phyloP scores from a whole-genome alignment of 2,113 vertebrate species.

The Zingel zingel region DNA sequence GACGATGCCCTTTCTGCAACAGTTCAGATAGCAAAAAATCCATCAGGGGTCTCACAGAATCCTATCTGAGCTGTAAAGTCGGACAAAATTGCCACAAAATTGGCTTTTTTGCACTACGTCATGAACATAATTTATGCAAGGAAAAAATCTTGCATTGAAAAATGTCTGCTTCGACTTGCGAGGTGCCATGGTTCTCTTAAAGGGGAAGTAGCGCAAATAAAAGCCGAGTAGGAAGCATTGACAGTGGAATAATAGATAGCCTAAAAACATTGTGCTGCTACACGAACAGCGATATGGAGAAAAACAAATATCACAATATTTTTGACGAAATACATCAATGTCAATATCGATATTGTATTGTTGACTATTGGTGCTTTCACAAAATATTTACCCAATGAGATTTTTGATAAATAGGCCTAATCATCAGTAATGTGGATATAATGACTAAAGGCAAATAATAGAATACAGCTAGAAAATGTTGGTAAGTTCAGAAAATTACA shows the following conservation, averaged over 20 bases:
- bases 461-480: too few species aligned
- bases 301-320: too few species aligned
- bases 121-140: constrained; percentile 99
- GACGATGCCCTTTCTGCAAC: constrained; percentile 73
- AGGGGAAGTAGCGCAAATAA: constrained; percentile 66
- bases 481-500: too few species aligned
- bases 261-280: not conserved
- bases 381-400: too few species aligned
- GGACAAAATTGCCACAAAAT: constrained; percentile 85
- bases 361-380: too few species aligned
- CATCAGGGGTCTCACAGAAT: constrained; percentile 60
- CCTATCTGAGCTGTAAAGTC: constrained; percentile 76
- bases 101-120: constrained; percentile 96
- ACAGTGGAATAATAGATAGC: not conserved
- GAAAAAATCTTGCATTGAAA: constrained; percentile 91
- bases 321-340: too few species aligned
- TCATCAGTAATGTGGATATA: too few species aligned
- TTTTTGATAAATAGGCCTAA: too few species aligned
- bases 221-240: not conserved
- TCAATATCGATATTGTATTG: too few species aligned
- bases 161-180: constrained; percentile 83
- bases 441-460: too few species aligned
- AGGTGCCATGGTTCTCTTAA: constrained; percentile 85
- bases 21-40: constrained; percentile 58
- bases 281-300: too few species aligned